Evolutionary conservation across 2,888 invertebrate genomes (phyloP), one percentile per base, ranked within the genome.

Genomic region (Drosophila atripex): DNA sequence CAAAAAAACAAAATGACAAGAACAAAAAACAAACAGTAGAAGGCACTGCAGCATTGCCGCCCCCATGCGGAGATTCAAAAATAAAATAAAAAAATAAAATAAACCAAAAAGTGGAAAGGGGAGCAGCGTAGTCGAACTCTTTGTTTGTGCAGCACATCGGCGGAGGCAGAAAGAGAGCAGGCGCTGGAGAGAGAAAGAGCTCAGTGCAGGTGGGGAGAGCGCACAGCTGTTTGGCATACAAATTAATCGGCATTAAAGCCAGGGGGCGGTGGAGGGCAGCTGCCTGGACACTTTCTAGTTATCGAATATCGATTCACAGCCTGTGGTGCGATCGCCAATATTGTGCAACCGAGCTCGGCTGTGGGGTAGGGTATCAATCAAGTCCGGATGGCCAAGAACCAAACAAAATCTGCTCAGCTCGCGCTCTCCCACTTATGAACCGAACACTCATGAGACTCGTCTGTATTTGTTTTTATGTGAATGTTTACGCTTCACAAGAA

Each of bases 151-250:
- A 47, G 38, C 32, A 54, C 66, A 65, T 47, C 66, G 52, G n/a
- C n/a, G n/a, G n/a, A 23, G 25, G 18, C 38, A 32, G 49, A 35
- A 16, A 43, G 53, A 35, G 54, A 47, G n/a, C 41, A 41, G 8
- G 21, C 32, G 12, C 16, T 11, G 30, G 35, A 23, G 28, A 18
- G 28, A 18, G 28, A 18, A 4, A 23, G 21, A 23, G 21, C 21
- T 23, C 4, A 23, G n/a, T 8, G 35, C 28, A 25, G 16, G 43
- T 28, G 35, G 30, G 47, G 55, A 66, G 65, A 35, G 68, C 55
- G 47, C 54, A 23, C 65, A 66, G 69, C 66, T 66, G 66, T 69
- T 66, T 69, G 66, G 9, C 65, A 64, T 52, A 53, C 66, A 52
- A 64, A 64, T 64, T 39, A 46, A 41, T 30, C 21, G 47, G 16